Evolutionary conservation across 2,888 invertebrate species (phyloP), one percentile per base, ranked within the genome.

Genomic region (Willowsia nigromaculata): DNA sequence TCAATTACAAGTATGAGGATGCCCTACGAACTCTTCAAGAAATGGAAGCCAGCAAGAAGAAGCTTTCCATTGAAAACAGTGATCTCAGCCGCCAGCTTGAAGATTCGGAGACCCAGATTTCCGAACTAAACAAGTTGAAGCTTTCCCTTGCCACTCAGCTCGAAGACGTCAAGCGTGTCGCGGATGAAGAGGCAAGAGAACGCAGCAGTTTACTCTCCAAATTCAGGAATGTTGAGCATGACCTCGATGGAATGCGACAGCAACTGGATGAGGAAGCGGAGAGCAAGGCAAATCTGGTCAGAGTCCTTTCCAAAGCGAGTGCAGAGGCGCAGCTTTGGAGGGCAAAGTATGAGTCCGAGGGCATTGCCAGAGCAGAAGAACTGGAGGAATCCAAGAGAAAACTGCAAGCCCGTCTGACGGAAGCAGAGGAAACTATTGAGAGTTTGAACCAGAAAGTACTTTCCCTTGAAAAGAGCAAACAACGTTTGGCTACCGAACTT

Each of bases 211-310:
- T 98, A 91, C 96, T 98, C 94, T 98, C 98, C 95, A 99, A 99
- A 95, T 98, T 98, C 97, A 98, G 99, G 95, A 99, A 99, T 95
- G 95, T 99, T 95, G 98, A 98, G 95, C 98, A 99, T 96, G 99
- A 99, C 95, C 95, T 99, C 95, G 99, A 99, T 95, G 94, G 98
- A 97, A 97, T 99, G 94, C 97, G 99, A 94, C 99, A 99, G 95
- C 99, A 99, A 95, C 97, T 99, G 93, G 99, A 99, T 94, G 99
- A 99, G 94, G 99, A 99, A 95, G 98, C 98, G 93, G 99, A 99
- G 95, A 98, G 97, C 95, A 99, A 99, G 95, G 98, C 98, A 94
- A 99, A 99, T 94, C 96, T 99, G 93, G 99, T 99, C 95, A 97
- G 99, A 94, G 99, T 99, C 95, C 96, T 99, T 94, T 98, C 98